These are phyloP conservation scores for Neodiprion fabricii DNA, from an alignment of 1,140 invertebrate species.

Conservation along the genomic window DNA sequence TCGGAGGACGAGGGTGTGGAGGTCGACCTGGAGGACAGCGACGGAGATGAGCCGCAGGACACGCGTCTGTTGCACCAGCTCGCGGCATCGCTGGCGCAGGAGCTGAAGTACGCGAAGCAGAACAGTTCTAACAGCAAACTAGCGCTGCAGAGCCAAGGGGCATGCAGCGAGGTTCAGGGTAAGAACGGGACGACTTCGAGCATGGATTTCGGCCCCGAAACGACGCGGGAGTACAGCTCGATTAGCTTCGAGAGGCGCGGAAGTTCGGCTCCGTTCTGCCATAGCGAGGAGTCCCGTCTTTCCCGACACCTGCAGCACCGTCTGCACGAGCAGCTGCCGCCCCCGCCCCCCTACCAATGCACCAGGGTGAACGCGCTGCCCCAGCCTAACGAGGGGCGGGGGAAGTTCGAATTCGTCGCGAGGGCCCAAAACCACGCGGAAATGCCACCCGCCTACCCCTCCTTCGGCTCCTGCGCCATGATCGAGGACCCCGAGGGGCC, in stretches of 20 bases:
- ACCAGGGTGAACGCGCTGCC: not conserved
- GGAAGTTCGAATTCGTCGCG: too few species aligned
- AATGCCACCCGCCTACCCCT: not conserved
- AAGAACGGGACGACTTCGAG: not conserved
- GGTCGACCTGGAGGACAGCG: conserved; percentile 43
- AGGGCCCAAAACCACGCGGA: not conserved
- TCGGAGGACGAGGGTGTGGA: conserved; percentile 56
- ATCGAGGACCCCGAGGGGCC: not conserved
- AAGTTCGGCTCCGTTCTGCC: too few species aligned
- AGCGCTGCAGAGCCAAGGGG: conserved; percentile 3
- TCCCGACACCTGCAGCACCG: not conserved
- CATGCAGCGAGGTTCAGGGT: conserved; percentile 11
- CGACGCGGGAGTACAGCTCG: not conserved
- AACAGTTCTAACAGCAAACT: conserved; percentile 21
- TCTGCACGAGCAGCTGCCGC: not conserved
- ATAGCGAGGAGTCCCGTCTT: not conserved
- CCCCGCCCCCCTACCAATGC: not conserved
- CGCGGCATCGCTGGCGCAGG: conserved; percentile 46
- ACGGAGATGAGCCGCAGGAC: conserved; percentile 37
- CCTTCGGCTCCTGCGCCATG: not conserved
- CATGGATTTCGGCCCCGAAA: not conserved
- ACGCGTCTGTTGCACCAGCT: conserved; percentile 47
- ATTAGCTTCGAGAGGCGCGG: too few species aligned
- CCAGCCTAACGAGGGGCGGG: not conserved
- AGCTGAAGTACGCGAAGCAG: conserved; percentile 42